Evolutionary conservation across 2,113 vertebrate species (phyloP), one percentile per base, ranked within the genome.

Genomic region (Gavia stellata): DNA sequence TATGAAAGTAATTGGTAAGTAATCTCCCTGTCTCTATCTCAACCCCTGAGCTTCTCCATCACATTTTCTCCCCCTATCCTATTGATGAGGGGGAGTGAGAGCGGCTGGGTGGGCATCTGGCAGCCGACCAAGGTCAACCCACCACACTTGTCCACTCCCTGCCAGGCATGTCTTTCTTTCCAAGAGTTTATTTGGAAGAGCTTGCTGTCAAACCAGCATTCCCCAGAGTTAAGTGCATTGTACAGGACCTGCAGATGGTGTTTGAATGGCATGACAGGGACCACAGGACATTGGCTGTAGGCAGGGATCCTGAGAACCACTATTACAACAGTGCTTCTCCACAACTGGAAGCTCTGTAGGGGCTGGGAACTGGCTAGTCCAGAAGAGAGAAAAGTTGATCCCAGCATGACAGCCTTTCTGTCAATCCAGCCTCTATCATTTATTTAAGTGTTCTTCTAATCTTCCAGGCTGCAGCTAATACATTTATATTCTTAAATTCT

Each of bases 401-500:
- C 38, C 66, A 63, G 61, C 23, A 53, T 31, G 55, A 82, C 38
- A 73, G 23, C 42, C 26, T 36, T 90, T 66, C 86, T 42, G 72
- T 58, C 86, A 86, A 68, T 49, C 52, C 63, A 77, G 31, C 34
- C 71, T 56, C 70, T 62, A 90, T 90, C 49, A 95, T 90, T 95
- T 95, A 90, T 92, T 95, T 83, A 92, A 82, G 38, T 24, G 61
- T 47, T 92, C 59, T 63, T 92, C 86, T 92, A 74, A 79, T 90
- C 94, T 90, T 92, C 77, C 72, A 79, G 77, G 38, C 71, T 74
- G 49, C 7, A 16, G 65, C 55, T 79, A 71, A 45, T 56, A 68
- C 65, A 58, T 92, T 95, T 82, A 82, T 58, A 67, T 72, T 62
- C 90, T 83, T 95, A 79, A 90, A 92, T 92, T 95, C 90, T 95